These are phyloP conservation scores for Suillia variegata DNA, from an alignment of 2,888 invertebrate genomes.

Conservation along the genomic window DNA sequence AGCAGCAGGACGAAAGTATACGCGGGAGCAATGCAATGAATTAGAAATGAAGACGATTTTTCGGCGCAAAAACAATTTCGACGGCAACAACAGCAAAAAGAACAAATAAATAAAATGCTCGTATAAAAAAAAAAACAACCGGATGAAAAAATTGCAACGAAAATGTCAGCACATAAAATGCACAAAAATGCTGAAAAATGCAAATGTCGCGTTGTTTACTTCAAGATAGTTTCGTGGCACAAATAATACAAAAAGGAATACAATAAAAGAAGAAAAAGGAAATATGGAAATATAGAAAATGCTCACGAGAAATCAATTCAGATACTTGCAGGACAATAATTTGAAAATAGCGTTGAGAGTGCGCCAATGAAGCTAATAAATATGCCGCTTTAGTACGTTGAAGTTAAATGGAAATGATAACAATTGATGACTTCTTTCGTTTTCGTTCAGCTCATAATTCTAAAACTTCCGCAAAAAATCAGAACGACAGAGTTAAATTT, in stretches of 20 bases:
- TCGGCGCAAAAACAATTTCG: neutral
- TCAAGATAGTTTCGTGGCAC: neutral
- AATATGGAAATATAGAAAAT: neutral
- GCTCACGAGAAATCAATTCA: neutral
- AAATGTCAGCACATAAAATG: neutral
- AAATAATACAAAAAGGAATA: no score
- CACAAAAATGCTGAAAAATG: neutral
- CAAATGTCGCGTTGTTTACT: neutral
- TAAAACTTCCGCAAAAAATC: no score
- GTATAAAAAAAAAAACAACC: no score
- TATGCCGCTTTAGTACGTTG: no score
- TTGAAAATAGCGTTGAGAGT: no score
- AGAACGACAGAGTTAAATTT: no score
- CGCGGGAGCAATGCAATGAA: neutral
- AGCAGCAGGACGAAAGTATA: neutral
- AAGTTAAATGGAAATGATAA: no score
- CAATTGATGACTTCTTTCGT: no score
- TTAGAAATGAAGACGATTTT: constrained; percentile 5
- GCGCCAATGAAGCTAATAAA: no score
- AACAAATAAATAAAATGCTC: no score
- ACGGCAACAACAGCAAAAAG: neutral
- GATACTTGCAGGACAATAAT: no score
- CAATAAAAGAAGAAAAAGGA: neutral
- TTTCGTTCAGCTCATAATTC: no score
- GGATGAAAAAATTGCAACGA: neutral